Conservation (phyloP, 2,113 vertebrate genomes). For the Geococcyx californianus region DNA sequence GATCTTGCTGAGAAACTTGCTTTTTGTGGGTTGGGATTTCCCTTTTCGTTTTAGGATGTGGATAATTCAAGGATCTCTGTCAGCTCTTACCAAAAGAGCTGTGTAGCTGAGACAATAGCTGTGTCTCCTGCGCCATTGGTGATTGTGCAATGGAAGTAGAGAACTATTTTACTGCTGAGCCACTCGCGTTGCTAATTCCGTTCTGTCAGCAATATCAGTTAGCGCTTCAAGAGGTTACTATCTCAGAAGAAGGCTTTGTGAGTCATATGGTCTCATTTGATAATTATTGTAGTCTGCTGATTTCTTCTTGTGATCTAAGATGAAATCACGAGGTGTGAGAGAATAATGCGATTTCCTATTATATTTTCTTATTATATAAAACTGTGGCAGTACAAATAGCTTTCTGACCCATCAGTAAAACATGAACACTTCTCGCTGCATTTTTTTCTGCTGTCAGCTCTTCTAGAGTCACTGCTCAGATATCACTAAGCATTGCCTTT, state of each 20-base stretch:
- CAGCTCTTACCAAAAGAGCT: neutral
- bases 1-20: neutral
- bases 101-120: neutral
- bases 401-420: neutral
- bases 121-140: neutral
- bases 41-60: neutral
- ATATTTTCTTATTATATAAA: neutral
- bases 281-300: constrained; percentile 62
- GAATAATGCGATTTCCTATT: neutral
- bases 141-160: neutral
- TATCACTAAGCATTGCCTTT: neutral
- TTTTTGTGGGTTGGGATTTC: neutral
- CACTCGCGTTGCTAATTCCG: neutral
- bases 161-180: neutral
- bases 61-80: neutral
- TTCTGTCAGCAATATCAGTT: constrained; percentile 13
- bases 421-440: neutral
- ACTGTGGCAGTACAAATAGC: neutral
- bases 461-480: neutral
- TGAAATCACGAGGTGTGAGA: constrained; percentile 32
- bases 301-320: constrained; percentile 58
- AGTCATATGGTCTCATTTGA: constrained; percentile 61
- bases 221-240: constrained; percentile 45
- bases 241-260: constrained; percentile 41
- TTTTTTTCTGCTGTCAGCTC: neutral